Conservation (phyloP, 2,888 invertebrate species). For the Megamerina dolium region DNA sequence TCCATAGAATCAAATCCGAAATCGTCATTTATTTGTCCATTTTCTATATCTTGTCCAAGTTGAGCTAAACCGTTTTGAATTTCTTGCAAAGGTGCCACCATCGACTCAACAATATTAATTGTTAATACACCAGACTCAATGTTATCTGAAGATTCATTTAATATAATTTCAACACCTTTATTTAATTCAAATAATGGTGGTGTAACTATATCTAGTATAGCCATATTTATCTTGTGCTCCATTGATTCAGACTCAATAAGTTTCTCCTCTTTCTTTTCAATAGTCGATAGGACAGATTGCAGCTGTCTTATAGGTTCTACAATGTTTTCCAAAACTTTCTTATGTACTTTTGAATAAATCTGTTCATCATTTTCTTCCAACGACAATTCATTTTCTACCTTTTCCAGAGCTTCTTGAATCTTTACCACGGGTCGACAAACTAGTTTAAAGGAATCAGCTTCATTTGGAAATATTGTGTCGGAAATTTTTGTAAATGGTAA, state of each 20-base stretch:
- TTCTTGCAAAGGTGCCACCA: constrained; percentile 56
- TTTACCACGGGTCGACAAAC: constrained; percentile 49
- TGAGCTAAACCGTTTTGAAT: constrained; percentile 54
- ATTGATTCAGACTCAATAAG: constrained; percentile 35
- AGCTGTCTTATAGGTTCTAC: constrained; percentile 40
- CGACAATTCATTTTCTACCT: constrained; percentile 43
- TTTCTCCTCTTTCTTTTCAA: constrained; percentile 36
- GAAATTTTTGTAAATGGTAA: constrained; percentile 43
- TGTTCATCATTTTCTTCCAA: constrained; percentile 43
- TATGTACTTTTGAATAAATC: constrained; percentile 42
- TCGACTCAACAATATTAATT: constrained; percentile 48
- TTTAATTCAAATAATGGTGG: constrained; percentile 60
- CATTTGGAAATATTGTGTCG: constrained; percentile 40
- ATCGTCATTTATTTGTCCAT: constrained; percentile 40
- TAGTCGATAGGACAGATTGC: constrained; percentile 34
- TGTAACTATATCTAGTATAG: constrained; percentile 60
- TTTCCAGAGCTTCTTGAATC: constrained; percentile 50
- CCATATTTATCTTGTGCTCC: constrained; percentile 53
- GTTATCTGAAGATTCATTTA: constrained; percentile 36
- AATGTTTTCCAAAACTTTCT: constrained; percentile 39
- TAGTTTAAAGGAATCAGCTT: constrained; percentile 40
- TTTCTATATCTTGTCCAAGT: constrained; percentile 50
- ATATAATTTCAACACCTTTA: constrained; percentile 55
- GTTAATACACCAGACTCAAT: constrained; percentile 46
- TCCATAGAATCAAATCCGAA: constrained; percentile 42